Base-by-base conservation (phyloP, 2,888 invertebrate species). In the Ceramica pisi region DNA sequence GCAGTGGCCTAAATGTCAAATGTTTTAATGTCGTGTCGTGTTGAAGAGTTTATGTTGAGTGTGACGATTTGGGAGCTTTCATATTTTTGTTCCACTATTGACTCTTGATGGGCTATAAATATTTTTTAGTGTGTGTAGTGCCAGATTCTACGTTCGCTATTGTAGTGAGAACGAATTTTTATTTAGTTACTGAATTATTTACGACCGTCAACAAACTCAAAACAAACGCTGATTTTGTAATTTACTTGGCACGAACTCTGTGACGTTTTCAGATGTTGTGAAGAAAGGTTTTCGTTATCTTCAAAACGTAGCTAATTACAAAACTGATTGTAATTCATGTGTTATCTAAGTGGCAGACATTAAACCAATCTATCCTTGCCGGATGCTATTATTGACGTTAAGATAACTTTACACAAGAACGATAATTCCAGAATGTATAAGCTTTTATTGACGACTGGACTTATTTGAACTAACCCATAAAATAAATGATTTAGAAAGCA, bases 1-100 rank as follows among this genome's bases (percentile, higher is more conserved):
- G 79, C 75, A 81, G 82, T 84, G 81, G 79, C 73, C 84, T 83
- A 89, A 90, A 92, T 90, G 92, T 92, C 93, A 92, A 89, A 89
- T 84, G 82, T 84, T 90, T 84, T 80, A 83, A 82, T 81, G 81
- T 83, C 73, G 62, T 81, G 81, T 83, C 73, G 64, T 68, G 84
- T 75, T 81, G 81, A 80, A 46, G 44, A 81, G 71, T 82, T 77
- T 72, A 76, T 67, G 64, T 76, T 59, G 57, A 75, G 53, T 70
- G 75, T 71, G 80, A 80, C 71, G 80, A 78, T 80, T 81, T 78
- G 67, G 73, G 38, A 64, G 71, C 71, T 75, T 81, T 31, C 69
- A 75, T 82, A 67, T 74, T 72, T 66, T 65, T 66, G 16, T 71
- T 64, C 57, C 10, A 44, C 55, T 14, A 61, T 71, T 71, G 71